Percentiles rank a stretch among this genome's conserved stretches.
Conservation (phyloP, 2,888 invertebrate genomes). For the Drosophila engyochracea region DNA sequence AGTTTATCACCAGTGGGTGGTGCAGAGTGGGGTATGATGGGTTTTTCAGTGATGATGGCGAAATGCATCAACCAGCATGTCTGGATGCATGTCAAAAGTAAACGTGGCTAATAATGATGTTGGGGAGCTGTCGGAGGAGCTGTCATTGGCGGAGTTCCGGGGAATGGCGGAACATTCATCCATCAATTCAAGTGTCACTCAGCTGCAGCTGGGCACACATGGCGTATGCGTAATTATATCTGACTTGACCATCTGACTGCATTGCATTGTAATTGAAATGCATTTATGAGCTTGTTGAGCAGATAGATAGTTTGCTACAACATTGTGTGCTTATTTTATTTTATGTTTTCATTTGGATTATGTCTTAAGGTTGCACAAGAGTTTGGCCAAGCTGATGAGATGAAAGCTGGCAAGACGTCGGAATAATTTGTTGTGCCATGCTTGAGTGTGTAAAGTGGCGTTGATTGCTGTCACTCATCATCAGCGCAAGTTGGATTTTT, state of each 20-base stretch:
- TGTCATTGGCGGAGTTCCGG: constrained; percentile 1
- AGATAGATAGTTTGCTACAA: neutral
- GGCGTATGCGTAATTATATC: constrained; percentile 55
- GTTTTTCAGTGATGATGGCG: constrained; percentile 48
- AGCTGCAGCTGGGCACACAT: constrained; percentile 15
- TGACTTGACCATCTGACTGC: constrained; percentile 11
- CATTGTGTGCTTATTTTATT: neutral
- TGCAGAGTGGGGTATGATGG: neutral
- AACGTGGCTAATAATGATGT: constrained; percentile 42
- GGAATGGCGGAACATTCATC: constrained; percentile 24
- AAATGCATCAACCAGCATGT: constrained; percentile 34
- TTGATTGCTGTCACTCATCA: constrained; percentile 54
- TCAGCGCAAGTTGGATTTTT: constrained; percentile 11
- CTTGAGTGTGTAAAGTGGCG: constrained; percentile 29
- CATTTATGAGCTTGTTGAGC: constrained; percentile 9
- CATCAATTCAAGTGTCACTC: constrained; percentile 37
- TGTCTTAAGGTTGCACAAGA: neutral
- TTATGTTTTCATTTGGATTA: neutral
- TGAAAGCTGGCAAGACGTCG: constrained; percentile 6
- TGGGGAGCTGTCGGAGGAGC: constrained; percentile 6
- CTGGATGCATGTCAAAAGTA: neutral
- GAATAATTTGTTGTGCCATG: constrained; percentile 15
- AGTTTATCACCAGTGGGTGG: constrained; percentile 56
- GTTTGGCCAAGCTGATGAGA: constrained; percentile 16
- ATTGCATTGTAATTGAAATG: constrained; percentile 11